These are phyloP conservation scores for Sebastolobus altivelis DNA, from an alignment of 2,797 vertebrate species.

Conservation along the genomic window DNA sequence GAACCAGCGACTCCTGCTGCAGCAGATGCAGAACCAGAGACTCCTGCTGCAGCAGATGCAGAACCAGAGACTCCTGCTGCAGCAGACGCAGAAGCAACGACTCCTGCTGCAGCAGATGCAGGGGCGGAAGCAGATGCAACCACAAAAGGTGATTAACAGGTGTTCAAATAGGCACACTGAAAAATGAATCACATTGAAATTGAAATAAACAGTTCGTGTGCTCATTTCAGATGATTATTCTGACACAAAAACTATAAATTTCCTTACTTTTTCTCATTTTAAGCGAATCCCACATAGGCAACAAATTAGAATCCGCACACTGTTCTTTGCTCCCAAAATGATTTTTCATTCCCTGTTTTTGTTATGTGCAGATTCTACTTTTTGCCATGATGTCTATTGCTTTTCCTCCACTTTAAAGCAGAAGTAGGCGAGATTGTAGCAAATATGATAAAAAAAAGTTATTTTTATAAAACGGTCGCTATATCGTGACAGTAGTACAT, in stretches of 20 bases:
- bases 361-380: not conserved
- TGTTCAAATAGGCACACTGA: not conserved
- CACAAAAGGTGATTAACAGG: constrained; percentile 39
- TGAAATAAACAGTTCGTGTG: not conserved
- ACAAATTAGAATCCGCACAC: not conserved
- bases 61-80: fast-evolving
- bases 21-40: fast-evolving
- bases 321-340: not conserved
- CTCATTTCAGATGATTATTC: not conserved
- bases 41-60: not conserved
- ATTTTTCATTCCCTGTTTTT: not conserved
- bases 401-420: not conserved
- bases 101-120: not conserved
- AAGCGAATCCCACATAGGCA: not conserved
- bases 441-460: no score
- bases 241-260: not conserved
- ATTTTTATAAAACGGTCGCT: no score
- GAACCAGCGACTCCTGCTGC: not conserved
- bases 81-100: fast-evolving
- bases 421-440: no score
- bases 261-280: not conserved
- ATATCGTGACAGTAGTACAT: no score
- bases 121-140: constrained; percentile 1
- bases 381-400: not conserved
- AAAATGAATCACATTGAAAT: not conserved